Base-by-base conservation (phyloP, 1,140 invertebrate genomes). In the Oppia nitens region DNA sequence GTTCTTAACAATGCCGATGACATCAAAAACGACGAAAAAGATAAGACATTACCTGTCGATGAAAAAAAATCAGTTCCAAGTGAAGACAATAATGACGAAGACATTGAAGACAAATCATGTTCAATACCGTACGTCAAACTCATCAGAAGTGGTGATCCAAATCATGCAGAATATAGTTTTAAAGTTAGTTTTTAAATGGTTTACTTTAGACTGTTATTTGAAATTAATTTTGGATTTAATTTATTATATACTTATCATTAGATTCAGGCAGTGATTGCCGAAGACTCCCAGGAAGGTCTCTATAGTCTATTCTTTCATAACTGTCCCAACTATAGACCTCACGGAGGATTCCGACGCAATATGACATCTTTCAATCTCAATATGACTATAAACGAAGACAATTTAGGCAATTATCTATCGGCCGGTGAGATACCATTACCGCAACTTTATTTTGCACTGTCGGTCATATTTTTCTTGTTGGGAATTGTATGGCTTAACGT, bases 291-390 rank as follows among this genome's bases (percentile, higher is more conserved):
- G 67, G 84, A 93, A 73, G 94, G 94, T 2, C 75, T 96, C 0
- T 98, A 98, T 71, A 92, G 88, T 72, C 74, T 98, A 14, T 92
- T 88, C 67, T 97, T 96, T 68, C 91, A 97, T 70, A 94, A 87
- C 70, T 98, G 94, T 73, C 83, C 81, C 4, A 85, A 84, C 69
- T 82, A 81, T 62, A 66, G 70, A 26, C 1, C 64, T 68, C 12
- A 71, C 77, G n/a, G 17, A 12, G 26, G 40, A 2, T 57, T 24
- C 27, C n/a, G n/a, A n/a, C 40, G 23, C 17, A 4, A 26, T 47
- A 2, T 25, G 12, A 55, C 59, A 4, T n/a, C 23, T 14, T 21
- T 57, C 3, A 40, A 61, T 40, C 47, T 63, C n/a, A 59, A 53
- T 6, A 57, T 63, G 27, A 12, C 24, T 14, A 62, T 70, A 47